Percentiles rank a stretch among this genome's conserved stretches.
These are phyloP conservation scores for Otis tarda DNA, from an alignment of 2,113 vertebrate genomes.

Conservation along the genomic window DNA sequence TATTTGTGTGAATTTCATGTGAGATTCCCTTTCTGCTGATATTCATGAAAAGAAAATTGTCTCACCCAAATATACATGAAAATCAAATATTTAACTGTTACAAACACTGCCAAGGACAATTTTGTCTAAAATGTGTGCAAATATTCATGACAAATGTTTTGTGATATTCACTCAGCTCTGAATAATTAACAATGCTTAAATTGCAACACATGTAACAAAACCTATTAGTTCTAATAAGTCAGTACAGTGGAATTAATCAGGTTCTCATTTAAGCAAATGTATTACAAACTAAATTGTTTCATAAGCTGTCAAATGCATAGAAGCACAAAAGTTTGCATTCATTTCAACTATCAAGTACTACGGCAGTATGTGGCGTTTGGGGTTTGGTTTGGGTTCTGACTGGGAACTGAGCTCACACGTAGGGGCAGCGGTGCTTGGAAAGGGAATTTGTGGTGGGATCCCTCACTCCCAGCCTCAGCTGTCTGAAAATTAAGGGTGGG, in stretches of 20 bases:
- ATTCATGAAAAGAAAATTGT: slow-evolving; percentile 42
- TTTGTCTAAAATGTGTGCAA: slow-evolving; percentile 70
- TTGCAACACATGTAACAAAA: slow-evolving; percentile 68
- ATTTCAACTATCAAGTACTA: not conserved
- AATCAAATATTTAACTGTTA: slow-evolving; percentile 70
- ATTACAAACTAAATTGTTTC: slow-evolving; percentile 71
- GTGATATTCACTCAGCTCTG: slow-evolving; percentile 59
- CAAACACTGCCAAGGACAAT: slow-evolving; percentile 61
- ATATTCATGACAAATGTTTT: slow-evolving; percentile 71
- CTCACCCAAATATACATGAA: slow-evolving; percentile 52
- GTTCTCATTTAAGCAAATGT: slow-evolving; percentile 66
- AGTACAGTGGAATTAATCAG: slow-evolving; percentile 69
- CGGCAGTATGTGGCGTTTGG: not conserved
- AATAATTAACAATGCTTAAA: slow-evolving; percentile 68
- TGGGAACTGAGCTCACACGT: not conserved
- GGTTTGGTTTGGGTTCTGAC: not conserved
- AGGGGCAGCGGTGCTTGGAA: not conserved
- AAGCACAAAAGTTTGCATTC: slow-evolving; percentile 36
- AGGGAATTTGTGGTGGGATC: not conserved
- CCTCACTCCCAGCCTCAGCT: not conserved
- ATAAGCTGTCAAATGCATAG: slow-evolving; percentile 57
- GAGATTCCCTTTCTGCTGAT: slow-evolving; percentile 27
- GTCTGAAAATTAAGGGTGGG: not conserved
- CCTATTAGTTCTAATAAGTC: slow-evolving; percentile 64
- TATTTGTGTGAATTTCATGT: slow-evolving; percentile 35